These are phyloP conservation scores for Athrips mouffetella DNA, from an alignment of 2,888 invertebrate genomes.

Conservation along the genomic window DNA sequence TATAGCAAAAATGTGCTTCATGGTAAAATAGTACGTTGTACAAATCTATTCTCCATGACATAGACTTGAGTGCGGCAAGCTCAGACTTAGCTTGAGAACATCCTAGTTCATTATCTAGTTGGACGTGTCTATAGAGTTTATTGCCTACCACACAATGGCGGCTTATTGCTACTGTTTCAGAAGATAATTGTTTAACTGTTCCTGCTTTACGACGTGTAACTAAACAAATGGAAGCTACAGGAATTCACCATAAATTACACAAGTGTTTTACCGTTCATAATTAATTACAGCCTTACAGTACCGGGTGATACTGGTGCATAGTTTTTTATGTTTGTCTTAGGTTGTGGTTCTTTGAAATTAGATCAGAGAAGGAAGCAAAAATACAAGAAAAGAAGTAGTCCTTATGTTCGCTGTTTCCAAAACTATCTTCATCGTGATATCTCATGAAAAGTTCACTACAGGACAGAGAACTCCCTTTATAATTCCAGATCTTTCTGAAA, in stretches of 20 bases:
- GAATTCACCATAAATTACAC: not conserved
- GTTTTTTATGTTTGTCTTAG: no score
- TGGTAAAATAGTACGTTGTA: no score
- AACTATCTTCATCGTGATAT: no score
- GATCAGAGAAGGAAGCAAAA: no score
- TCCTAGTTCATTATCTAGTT: conserved; percentile 56
- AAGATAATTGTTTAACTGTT: conserved; percentile 16
- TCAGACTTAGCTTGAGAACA: conserved; percentile 31
- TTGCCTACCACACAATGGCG: conserved; percentile 15
- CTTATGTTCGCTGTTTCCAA: no score
- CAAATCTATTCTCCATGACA: not conserved
- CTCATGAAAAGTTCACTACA: no score
- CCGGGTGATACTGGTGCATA: no score
- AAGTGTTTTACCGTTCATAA: not conserved
- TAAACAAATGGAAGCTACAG: not conserved
- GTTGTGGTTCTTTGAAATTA: no score
- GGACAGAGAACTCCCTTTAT: no score
- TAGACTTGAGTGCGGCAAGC: not conserved
- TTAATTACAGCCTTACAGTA: not conserved
- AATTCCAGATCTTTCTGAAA: no score
- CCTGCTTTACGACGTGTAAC: conserved; percentile 5
- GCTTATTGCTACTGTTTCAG: conserved; percentile 10
- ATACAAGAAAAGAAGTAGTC: no score
- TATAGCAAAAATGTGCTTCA: no score
- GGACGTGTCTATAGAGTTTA: conserved; percentile 17